phyloP scores from a whole-genome alignment of 2,113 vertebrate genomes.

The Colinus virginianus region DNA sequence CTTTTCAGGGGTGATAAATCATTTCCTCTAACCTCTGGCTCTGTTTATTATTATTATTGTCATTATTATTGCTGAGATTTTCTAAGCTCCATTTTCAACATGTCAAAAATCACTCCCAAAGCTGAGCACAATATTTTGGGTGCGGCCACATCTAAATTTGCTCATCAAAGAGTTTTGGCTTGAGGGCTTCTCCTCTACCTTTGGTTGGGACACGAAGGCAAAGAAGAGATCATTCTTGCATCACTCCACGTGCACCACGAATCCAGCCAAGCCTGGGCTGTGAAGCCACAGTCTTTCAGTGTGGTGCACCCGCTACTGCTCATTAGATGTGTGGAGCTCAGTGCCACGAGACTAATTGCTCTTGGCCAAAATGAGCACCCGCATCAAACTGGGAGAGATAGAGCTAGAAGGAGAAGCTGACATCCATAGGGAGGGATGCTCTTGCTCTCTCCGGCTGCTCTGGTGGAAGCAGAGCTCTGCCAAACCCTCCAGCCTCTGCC shows the following conservation, averaged over 20 bases:
- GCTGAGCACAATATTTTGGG: background rate
- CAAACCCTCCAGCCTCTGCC: background rate
- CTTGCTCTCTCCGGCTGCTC: fast-evolving
- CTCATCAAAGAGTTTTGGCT: constrained; percentile 45
- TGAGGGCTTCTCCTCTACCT: constrained; percentile 29
- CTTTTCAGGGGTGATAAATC: background rate
- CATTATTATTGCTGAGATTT: background rate
- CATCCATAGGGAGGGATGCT: fast-evolving
- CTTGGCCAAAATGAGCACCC: background rate
- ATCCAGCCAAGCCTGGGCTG: background rate
- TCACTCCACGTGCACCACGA: background rate
- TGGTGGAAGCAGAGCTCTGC: background rate
- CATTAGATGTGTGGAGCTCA: background rate
- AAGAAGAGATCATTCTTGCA: background rate
- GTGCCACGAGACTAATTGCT: background rate
- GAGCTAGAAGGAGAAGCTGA: background rate
- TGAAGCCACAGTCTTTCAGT: background rate
- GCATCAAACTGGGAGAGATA: fast-evolving
- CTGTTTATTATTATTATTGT: background rate
- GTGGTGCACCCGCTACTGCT: too few species aligned
- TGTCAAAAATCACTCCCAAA: background rate
- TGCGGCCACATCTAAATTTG: background rate
- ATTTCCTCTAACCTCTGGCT: background rate
- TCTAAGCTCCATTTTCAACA: background rate
- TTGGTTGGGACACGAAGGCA: background rate